Evolutionary conservation across 2,888 invertebrate genomes (phyloP).

Genomic region (Noctua pronuba): DNA sequence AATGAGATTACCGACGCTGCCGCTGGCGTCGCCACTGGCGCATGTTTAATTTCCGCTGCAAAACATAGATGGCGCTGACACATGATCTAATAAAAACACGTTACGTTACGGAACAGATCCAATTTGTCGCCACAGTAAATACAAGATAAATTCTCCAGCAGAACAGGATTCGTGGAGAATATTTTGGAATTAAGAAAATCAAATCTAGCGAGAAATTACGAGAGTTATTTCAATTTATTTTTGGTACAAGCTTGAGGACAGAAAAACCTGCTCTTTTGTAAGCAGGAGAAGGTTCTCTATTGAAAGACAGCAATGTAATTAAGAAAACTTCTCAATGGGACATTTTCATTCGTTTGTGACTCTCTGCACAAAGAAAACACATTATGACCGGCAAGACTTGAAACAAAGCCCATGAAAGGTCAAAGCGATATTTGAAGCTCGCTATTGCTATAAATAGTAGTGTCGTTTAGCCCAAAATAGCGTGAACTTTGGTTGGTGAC

Average conservation of each 20-base stretch:
- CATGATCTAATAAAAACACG: conserved; percentile 74
- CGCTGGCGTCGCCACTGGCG: conserved; percentile 62
- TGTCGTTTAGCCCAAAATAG: conserved; percentile 78
- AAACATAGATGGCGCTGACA: conserved; percentile 79
- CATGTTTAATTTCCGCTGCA: conserved; percentile 73
- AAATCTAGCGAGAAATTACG: conserved; percentile 31
- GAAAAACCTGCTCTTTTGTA: neutral
- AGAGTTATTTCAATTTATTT: conserved; percentile 28
- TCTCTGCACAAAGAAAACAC: conserved; percentile 14
- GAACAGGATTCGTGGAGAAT: conserved; percentile 54
- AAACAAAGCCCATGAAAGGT: conserved; percentile 76
- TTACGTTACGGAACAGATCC: conserved; percentile 67
- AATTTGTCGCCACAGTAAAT: conserved; percentile 74
- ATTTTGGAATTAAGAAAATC: conserved; percentile 53
- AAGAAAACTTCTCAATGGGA: neutral
- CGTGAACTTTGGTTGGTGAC: conserved; percentile 73
- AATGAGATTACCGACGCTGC: conserved; percentile 53
- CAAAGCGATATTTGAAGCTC: conserved; percentile 71
- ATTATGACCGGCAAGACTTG: conserved; percentile 23
- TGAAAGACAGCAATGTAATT: neutral
- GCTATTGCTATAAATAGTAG: conserved; percentile 73
- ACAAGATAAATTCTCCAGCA: conserved; percentile 60
- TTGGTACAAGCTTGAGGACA: neutral
- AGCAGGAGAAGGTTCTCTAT: neutral
- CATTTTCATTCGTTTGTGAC: neutral